Base-by-base conservation (phyloP, 2,797 vertebrate species). In the Danio kyathit region DNA sequence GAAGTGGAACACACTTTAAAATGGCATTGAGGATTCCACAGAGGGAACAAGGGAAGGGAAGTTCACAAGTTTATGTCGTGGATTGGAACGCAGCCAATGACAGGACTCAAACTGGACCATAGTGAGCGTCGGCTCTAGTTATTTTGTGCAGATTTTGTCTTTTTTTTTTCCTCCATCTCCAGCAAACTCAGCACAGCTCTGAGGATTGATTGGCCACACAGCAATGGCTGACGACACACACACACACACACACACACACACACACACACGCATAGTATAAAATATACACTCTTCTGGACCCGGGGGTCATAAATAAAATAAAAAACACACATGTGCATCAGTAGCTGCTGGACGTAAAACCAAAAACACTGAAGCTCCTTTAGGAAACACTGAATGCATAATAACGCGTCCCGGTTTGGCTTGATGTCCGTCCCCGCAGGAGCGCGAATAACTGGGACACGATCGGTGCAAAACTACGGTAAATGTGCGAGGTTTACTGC, bases 401-500 rank as follows among this genome's bases (percentile, higher is more conserved):
- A 56, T 19, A 40, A 19, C 38, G 29, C 29, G 29, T 61, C 59
- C 59, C 21, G 6, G 19, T 59, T 11, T 29, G 7, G 59, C 16
- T 13, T 3, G 29, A n/a, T 70, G 49, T 72, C n/a, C 69, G 52
- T 73, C 70, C 60, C 49, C 3, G 43, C 13, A 43, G 46, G 13
- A 40, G 1, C 12, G 16, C 6, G 59, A 48, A 59, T 57, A 48
- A 59, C 40, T 65, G 38, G 38, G 87, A 88, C 85, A 40, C 44
- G 49, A 41, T 48, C 12, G 19, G 16, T 54, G 57, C 73, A 63
- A 8, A 49, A 48, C 61, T 21, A 16, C 8, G 9, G 48, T 11
- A 52, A 6, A 79, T 41, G 71, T 59, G 80, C n/a, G 48, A 64
- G 80, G 40, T 72, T 81, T 78, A 74, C 79, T 78, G 82, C 91